Conservation (phyloP, 2,113 vertebrate species). For the Galeopterus variegatus region DNA sequence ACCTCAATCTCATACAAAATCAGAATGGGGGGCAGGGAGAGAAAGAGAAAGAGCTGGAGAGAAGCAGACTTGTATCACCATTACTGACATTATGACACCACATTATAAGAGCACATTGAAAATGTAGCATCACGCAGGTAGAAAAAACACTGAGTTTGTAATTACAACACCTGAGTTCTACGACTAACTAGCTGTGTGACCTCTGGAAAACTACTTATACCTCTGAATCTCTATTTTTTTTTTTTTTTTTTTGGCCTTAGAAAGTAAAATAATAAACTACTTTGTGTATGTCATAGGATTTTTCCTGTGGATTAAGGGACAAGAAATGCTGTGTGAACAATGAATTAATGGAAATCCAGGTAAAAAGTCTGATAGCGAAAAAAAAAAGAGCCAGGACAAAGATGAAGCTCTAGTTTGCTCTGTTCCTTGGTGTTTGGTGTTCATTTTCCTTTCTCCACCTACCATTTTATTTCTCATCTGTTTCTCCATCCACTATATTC, state of each 20-base stretch:
- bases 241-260: background rate
- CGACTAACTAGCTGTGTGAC: background rate
- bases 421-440: background rate
- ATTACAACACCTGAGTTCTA: background rate
- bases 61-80: background rate
- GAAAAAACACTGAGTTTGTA: background rate
- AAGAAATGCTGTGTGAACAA: background rate
- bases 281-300: background rate
- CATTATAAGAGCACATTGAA: background rate
- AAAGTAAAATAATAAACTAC: background rate
- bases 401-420: background rate
- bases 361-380: background rate
- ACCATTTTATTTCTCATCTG: background rate
- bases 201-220: background rate
- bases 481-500: background rate
- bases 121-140: background rate
- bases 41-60: background rate
- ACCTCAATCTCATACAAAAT: background rate
- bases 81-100: background rate
- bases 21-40: too few species aligned
- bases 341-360: background rate
- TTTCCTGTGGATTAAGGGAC: background rate
- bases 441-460: background rate
- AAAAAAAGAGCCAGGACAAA: background rate
- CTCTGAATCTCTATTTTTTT: constrained; percentile 11